Evolutionary conservation across 2,888 invertebrate genomes (phyloP), one percentile per base, ranked within the genome.

Genomic region (Drosophila cracens): DNA sequence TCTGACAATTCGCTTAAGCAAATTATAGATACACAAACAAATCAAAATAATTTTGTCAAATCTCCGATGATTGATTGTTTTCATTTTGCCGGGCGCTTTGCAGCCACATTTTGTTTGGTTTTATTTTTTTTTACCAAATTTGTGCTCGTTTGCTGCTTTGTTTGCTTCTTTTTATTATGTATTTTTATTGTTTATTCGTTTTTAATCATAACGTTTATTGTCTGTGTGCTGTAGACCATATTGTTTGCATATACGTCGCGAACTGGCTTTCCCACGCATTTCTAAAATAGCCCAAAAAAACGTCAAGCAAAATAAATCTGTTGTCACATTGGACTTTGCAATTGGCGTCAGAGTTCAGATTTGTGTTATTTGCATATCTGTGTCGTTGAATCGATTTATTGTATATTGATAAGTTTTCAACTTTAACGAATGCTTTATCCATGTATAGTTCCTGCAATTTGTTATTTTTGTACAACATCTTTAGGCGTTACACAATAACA

Each of bases 201-300:
- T 87, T 86, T 88, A 83, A 86, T 86, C 76, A 87, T 88, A 86
- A 88, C 74, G 88, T 83, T 86, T 74, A 80, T 79, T 88, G 82
- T 77, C 31, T 71, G 70, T 76, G 75, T 76, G 63, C 76, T 69
- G 33, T 71, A 70, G 77, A 82, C 80, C 80, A 82, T 77, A 80
- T 76, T 74, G 71, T 62, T 57, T 56, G 54, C 53, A 40, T 60
- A 54, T 59, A 54, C 54, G 61, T 38, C 70, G 70, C 54, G 53
- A 52, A 74, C 80, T 72, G 76, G 58, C 46, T 68, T 88, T 90
- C 90, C 90, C 90, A 85, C 89, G 84, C 84, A 62, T 66, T 66
- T 63, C 58, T 10, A 66, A 57, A 60, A 66, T 63, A 25, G 49
- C 46, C 61, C 48, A 84, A 31, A 59, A 70, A 84, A 31, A 57